A percentile compares a stretch with the other conserved stretches of the same genome.
Conservation (phyloP, 2,113 vertebrate species). For the Gopherus flavomarginatus region DNA sequence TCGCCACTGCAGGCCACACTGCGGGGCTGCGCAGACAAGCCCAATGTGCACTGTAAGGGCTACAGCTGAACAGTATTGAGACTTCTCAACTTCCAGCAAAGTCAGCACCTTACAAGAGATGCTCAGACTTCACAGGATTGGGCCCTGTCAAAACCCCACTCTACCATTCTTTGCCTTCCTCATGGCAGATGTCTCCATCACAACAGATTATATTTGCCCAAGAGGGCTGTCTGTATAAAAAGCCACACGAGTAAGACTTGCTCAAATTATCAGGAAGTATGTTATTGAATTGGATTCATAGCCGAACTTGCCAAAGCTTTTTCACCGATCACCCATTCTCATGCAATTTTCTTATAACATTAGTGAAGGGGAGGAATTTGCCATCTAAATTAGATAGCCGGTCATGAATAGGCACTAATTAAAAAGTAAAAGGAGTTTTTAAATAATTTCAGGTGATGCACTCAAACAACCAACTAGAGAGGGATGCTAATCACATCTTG, state of each 20-base stretch:
- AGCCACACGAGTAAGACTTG: neutral
- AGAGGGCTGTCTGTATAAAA: neutral
- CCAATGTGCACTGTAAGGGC: neutral
- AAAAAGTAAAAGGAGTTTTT: conserved; percentile 26
- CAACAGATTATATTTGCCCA: neutral
- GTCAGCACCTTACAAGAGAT: neutral
- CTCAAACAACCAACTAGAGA: conserved; percentile 18
- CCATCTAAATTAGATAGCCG: conserved; percentile 9
- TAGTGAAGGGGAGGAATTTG: neutral
- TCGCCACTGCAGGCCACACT: neutral
- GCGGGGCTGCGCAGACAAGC: neutral
- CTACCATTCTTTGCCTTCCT: neutral
- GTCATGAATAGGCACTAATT: neutral
- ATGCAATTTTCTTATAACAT: neutral
- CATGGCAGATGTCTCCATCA: neutral
- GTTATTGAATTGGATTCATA: neutral
- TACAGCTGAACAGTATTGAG: neutral
- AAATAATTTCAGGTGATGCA: conserved; percentile 50
- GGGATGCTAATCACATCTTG: conserved; percentile 24
- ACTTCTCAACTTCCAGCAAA: neutral
- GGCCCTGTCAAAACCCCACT: neutral
- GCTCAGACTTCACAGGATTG: neutral
- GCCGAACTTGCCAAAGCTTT: neutral
- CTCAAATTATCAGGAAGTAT: neutral
- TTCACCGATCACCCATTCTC: neutral